Conservation (phyloP, 92 coral and sea anemone genomes). For the Chrysogorgia sp. region DNA sequence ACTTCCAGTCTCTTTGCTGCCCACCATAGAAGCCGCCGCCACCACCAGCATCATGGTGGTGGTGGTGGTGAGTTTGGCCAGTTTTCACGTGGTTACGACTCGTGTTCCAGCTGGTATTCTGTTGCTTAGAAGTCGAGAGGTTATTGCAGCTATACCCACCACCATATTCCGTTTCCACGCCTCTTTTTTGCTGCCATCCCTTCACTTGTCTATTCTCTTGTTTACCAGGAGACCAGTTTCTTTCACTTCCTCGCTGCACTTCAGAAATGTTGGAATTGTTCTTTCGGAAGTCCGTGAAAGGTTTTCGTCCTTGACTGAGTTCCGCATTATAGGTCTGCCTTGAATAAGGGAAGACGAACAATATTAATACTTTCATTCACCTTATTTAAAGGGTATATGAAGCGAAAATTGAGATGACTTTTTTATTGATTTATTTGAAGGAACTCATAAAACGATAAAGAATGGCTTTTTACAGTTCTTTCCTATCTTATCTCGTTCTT, state of each 20-base stretch:
- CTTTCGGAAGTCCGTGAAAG: conserved; percentile 4
- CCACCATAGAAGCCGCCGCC: not conserved
- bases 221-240: not conserved
- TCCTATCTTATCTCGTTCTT: too few species aligned
- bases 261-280: not conserved
- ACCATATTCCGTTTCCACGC: not conserved
- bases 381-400: too few species aligned
- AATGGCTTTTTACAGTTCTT: too few species aligned
- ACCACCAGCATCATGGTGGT: too few species aligned
- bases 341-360: not conserved
- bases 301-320: not conserved
- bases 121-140: not conserved
- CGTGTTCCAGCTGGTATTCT: not conserved
- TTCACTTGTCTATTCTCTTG: not conserved
- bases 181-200: conserved; percentile 5
- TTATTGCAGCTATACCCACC: conserved; percentile 6
- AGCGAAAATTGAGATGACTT: too few species aligned
- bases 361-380: too few species aligned
- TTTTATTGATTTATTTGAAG: too few species aligned
- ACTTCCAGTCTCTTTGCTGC: conserved; percentile 5
- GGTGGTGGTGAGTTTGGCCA: not conserved
- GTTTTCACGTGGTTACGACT: not conserved
- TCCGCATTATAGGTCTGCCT: conserved; percentile 22
- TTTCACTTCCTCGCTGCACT: not conserved
- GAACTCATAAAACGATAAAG: too few species aligned